Base-by-base conservation (phyloP, 2,113 vertebrate species). In the Theropithecus gelada region DNA sequence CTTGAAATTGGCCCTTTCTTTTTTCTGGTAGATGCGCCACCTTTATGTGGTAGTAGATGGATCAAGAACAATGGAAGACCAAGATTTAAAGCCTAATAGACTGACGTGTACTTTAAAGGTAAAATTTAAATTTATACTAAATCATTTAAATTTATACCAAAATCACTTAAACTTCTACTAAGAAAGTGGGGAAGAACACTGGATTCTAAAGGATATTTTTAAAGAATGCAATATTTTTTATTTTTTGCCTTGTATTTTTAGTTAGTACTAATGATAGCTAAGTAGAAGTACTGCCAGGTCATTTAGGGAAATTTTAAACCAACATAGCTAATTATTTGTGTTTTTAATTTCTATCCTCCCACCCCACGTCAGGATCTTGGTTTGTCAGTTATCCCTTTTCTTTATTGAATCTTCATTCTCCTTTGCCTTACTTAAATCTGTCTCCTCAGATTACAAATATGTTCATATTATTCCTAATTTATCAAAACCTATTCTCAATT, bases 41-140 rank as follows among this genome's bases (percentile, higher is more conserved):
- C 98, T 99, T 75, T 99, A 99, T 5, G 98, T 99, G 98, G 99
- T 99, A 83, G 97, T 99, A 52, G 99, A 99, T 97, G 99, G 99
- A 94, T 99, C 99, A 38, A 99, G 99, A 98, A 99, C 99, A 40
- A 99, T 99, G 99, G 99, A 99, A 89, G 99, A 99, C 97, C 99
- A 99, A 61, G 99, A 99, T 97, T 97, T 99, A 97, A 99, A 99
- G 97, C 99, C 99, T 0, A 99, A 99, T 96, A 99, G 99, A 75
- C 98, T 99, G 84, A 99, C 99, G 0, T 99, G 99, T 32, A 99
- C 99, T 61, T 98, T 99, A 76, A 99, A 99, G 99, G 99, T 99
- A 98, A 72, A 32, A 66, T 73, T 68, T 50, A 92, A 70, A 45
- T 80, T 66, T 82, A 57, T 75, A 3, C 72, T 43, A 75, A 75